Conservation (phyloP, 2,797 vertebrate species). For the Octomys mimax region DNA sequence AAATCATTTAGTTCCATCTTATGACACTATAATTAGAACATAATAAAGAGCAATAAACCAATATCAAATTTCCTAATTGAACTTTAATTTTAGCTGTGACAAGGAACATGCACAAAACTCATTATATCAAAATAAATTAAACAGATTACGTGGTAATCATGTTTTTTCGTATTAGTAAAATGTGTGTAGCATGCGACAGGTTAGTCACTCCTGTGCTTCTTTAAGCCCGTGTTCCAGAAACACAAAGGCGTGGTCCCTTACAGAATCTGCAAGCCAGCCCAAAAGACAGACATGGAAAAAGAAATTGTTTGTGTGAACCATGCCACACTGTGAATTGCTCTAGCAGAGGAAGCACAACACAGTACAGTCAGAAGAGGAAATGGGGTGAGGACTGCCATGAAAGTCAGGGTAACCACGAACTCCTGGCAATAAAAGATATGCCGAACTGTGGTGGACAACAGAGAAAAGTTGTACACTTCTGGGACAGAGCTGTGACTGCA, state of each 20-base stretch:
- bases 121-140: neutral
- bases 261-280: neutral
- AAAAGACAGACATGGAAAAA: neutral
- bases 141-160: neutral
- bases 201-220: neutral
- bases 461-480: neutral
- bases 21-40: constrained; percentile 20
- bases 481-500: neutral
- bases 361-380: neutral
- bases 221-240: neutral
- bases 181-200: neutral
- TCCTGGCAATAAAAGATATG: neutral
- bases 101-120: neutral
- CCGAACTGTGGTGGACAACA: neutral
- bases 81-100: neutral
- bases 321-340: neutral
- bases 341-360: neutral
- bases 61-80: neutral
- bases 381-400: neutral
- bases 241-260: neutral
- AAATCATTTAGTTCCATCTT: constrained; percentile 11
- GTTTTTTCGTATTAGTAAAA: neutral
- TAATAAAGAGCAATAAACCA: neutral
- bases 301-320: rapidly evolving
- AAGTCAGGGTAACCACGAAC: neutral